Percentiles rank a stretch among this genome's conserved stretches.
These are phyloP conservation scores for Mesoclemmys tuberculata DNA, from an alignment of 2,113 vertebrate species.

Conservation along the genomic window DNA sequence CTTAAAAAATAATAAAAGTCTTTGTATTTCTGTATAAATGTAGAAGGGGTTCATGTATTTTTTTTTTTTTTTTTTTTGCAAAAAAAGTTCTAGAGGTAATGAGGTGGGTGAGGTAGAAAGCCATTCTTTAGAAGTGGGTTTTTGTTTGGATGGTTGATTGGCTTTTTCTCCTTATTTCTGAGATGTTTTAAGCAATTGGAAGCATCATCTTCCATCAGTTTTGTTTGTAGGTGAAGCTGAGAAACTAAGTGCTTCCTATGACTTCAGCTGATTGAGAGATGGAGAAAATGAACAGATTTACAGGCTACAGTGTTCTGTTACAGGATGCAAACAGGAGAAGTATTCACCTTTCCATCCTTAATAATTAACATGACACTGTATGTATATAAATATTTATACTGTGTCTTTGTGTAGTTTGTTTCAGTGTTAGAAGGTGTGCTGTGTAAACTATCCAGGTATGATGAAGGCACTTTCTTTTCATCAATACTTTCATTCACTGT, in stretches of 20 bases:
- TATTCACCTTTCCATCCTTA: background rate
- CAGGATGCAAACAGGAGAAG: background rate
- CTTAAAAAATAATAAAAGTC: background rate
- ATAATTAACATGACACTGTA: background rate
- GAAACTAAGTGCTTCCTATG: background rate
- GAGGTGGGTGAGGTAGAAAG: background rate
- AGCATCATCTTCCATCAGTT: background rate
- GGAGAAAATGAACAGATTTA: background rate
- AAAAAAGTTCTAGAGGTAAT: accelerated
- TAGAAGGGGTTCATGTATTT: background rate
- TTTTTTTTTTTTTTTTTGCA: background rate
- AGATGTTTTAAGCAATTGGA: background rate
- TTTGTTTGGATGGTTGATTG: background rate
- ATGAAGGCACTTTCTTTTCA: slow-evolving; percentile 97
- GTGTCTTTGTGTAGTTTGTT: slow-evolving; percentile 82
- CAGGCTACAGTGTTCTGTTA: background rate
- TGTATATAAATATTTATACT: slow-evolving; percentile 20
- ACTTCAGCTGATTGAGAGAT: background rate
- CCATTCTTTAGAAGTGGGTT: background rate
- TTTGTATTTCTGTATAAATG: background rate
- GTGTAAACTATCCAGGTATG: slow-evolving; percentile 94
- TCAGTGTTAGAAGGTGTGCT: slow-evolving; percentile 91
- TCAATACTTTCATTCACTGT: slow-evolving; percentile 98
- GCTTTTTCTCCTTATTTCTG: background rate
- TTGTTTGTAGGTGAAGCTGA: background rate